Conservation (phyloP, 2,113 vertebrate genomes). For the Bucco capensis region DNA sequence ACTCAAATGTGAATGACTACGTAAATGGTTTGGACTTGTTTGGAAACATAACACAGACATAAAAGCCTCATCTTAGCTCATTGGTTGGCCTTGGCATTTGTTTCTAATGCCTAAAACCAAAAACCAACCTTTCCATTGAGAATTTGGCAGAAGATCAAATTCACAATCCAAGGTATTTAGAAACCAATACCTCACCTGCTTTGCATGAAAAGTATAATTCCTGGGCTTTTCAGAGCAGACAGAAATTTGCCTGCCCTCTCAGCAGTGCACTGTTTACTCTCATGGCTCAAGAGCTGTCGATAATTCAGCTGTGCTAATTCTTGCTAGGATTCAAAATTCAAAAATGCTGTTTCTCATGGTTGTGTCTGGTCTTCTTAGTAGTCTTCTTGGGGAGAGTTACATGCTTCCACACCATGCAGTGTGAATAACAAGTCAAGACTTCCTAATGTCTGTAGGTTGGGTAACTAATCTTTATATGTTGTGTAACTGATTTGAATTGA, state of each 20-base stretch:
- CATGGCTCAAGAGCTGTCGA: background rate
- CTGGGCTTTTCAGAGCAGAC: background rate
- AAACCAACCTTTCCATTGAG: background rate
- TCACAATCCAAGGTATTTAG: background rate
- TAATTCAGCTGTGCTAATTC: background rate
- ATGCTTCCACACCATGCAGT: background rate
- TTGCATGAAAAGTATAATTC: constrained; percentile 35
- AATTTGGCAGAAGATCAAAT: background rate
- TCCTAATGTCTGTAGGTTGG: background rate
- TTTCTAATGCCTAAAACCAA: constrained; percentile 11
- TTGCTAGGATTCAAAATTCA: background rate
- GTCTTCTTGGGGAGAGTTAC: background rate
- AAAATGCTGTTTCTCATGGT: background rate
- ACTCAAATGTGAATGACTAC: background rate
- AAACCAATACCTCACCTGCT: constrained; percentile 26
- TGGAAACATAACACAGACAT: background rate
- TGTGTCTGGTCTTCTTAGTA: background rate
- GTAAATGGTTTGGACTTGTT: background rate
- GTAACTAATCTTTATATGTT: background rate
- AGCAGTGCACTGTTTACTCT: background rate
- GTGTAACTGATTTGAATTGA: background rate
- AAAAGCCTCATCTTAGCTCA: background rate
- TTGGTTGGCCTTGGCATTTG: background rate
- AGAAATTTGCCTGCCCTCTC: background rate
- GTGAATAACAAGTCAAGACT: background rate